These are phyloP conservation scores for Drosophila repletoides DNA, from an alignment of 1,140 invertebrate genomes.

Conservation along the genomic window DNA sequence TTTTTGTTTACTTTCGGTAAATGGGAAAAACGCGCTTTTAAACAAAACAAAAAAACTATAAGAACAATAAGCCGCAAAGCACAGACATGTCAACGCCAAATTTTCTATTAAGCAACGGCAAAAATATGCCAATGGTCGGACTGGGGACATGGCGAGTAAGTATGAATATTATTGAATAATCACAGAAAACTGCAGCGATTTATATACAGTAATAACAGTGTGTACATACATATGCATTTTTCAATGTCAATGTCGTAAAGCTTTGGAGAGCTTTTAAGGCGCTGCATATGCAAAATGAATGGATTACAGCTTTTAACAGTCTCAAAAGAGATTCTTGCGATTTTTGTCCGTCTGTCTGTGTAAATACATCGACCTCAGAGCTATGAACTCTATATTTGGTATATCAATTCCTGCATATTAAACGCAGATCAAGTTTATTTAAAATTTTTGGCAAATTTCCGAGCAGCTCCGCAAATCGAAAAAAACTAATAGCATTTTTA, in stretches of 20 bases:
- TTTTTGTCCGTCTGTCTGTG: no score
- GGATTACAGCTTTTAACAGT: conserved; percentile 6
- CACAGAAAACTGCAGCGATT: background rate
- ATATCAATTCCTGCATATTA: no score
- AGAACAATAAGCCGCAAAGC: background rate
- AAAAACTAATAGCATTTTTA: no score
- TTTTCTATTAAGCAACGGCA: conserved; percentile 87
- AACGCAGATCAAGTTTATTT: no score
- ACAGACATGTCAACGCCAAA: conserved; percentile 78
- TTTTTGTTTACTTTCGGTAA: conserved; percentile 45
- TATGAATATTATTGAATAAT: conserved; percentile 54
- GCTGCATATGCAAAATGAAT: conserved; percentile 6
- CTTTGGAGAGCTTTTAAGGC: conserved; percentile 28
- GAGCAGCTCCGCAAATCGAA: no score
- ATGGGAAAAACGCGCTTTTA: conserved; percentile 18
- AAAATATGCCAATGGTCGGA: conserved; percentile 87
- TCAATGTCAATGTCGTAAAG: conserved; percentile 47
- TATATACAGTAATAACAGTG: background rate
- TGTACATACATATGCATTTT: background rate
- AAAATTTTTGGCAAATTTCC: no score
- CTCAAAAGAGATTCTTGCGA: no score
- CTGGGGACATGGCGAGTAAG: conserved; percentile 91
- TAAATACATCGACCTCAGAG: no score
- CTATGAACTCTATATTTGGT: no score
- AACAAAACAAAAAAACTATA: background rate